A percentile compares a stretch with the other conserved stretches of the same genome.
Evolutionary conservation across 2,888 invertebrate species (phyloP).

Genomic region (Ligdia adustata): DNA sequence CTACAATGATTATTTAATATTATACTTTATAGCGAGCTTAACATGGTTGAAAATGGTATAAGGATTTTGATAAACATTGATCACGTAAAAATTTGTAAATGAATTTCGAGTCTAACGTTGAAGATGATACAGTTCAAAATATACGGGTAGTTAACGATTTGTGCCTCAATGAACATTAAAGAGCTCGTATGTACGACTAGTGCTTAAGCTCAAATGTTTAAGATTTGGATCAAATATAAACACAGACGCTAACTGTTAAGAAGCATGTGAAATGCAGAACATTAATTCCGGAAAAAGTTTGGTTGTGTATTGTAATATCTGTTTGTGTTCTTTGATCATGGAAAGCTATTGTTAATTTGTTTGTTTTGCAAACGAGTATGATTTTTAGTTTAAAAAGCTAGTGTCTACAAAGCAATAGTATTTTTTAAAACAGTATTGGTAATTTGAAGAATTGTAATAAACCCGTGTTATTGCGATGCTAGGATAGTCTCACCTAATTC

Average conservation of each 20-base stretch:
- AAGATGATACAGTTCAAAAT: constrained; percentile 6
- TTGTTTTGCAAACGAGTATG: not conserved
- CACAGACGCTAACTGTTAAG: constrained; percentile 13
- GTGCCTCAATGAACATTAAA: constrained; percentile 7
- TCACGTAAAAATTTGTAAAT: constrained; percentile 4
- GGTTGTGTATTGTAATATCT: not conserved
- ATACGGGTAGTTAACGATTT: constrained; percentile 1
- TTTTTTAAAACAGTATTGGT: no score
- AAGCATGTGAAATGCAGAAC: constrained; percentile 1
- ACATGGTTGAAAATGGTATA: constrained; percentile 9
- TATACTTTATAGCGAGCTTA: constrained; percentile 10
- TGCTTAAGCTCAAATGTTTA: constrained; percentile 18
- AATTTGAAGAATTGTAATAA: no score
- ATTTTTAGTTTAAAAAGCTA: no score
- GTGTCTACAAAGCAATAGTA: no score
- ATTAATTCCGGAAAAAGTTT: not conserved
- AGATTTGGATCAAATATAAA: constrained; percentile 20
- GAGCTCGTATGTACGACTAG: constrained; percentile 19
- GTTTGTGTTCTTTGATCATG: not conserved
- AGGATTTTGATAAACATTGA: constrained; percentile 10
- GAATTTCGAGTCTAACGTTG: constrained; percentile 2
- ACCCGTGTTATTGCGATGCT: no score
- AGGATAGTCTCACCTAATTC: no score
- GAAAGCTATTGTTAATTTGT: not conserved
- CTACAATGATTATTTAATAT: constrained; percentile 9